phyloP scores from a whole-genome alignment of 2,113 vertebrate species.

The Phalacrocorax carbo region DNA sequence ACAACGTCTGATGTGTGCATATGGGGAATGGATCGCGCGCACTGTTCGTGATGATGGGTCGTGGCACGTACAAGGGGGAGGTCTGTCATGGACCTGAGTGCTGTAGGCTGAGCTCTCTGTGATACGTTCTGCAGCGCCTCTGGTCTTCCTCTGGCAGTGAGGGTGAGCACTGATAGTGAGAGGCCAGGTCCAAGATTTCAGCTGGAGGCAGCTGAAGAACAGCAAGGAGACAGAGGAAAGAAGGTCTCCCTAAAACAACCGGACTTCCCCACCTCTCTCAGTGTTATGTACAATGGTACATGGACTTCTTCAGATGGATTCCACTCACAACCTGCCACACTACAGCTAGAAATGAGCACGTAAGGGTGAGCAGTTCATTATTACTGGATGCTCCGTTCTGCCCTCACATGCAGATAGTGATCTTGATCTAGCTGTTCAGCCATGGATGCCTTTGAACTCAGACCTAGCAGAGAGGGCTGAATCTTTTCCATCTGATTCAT shows the following conservation, averaged over 20 bases:
- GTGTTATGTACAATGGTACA: background rate
- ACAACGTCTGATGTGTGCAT: background rate
- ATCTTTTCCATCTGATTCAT: conserved; percentile 67
- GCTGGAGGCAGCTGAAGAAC: background rate
- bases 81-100: background rate
- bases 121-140: rapidly evolving
- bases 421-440: conserved; percentile 55
- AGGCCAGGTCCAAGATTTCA: background rate
- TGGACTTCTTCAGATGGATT: background rate
- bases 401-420: conserved; percentile 35
- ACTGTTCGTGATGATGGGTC: rapidly evolving
- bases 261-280: background rate
- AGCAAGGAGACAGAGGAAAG: background rate
- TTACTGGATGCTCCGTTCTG: background rate
- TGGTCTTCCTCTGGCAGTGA: background rate
- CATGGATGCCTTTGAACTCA: conserved; percentile 61
- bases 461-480: conserved; percentile 37
- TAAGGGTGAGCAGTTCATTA: conserved; percentile 44
- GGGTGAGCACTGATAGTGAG: background rate
- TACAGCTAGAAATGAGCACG: background rate
- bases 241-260: background rate
- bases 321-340: background rate
- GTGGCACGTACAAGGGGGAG: background rate
- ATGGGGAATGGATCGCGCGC: rapidly evolving
- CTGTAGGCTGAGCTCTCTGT: background rate